These are phyloP conservation scores for Lumbricus terrestris DNA, from an alignment of 2,888 invertebrate genomes.

Conservation along the genomic window DNA sequence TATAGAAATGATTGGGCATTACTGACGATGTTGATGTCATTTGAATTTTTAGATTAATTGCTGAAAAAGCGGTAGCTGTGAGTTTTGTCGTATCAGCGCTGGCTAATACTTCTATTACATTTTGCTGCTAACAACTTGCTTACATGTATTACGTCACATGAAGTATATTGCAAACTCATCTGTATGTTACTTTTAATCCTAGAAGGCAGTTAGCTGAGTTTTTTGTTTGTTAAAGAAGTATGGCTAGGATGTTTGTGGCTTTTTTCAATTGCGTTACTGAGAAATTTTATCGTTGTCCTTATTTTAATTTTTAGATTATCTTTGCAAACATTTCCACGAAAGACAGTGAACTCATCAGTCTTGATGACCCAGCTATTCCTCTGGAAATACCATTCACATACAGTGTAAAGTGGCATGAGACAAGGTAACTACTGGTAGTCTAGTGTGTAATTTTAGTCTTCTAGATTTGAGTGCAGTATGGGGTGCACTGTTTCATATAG, in stretches of 20 bases:
- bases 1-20: too few relatives aligned
- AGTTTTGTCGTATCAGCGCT: too few relatives aligned
- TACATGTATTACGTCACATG: not conserved
- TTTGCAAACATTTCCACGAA: constrained; percentile 61
- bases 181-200: not conserved
- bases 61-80: too few relatives aligned
- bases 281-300: not conserved
- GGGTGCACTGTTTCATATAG: not conserved
- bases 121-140: not conserved
- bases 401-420: constrained; percentile 59
- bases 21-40: too few relatives aligned
- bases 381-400: constrained; percentile 60
- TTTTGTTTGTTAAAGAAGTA: too few relatives aligned
- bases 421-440: constrained; percentile 19
- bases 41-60: too few relatives aligned
- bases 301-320: constrained; percentile 55
- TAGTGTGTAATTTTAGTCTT: not conserved
- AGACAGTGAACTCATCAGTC: constrained; percentile 55
- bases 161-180: not conserved
- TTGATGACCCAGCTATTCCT: constrained; percentile 55
- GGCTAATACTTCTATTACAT: too few relatives aligned
- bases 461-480: not conserved
- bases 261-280: not conserved
- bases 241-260: not conserved
- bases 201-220: not conserved